These are phyloP conservation scores for Alcedo quadribrachys DNA, from an alignment of 2,797 vertebrate species.

Conservation along the genomic window DNA sequence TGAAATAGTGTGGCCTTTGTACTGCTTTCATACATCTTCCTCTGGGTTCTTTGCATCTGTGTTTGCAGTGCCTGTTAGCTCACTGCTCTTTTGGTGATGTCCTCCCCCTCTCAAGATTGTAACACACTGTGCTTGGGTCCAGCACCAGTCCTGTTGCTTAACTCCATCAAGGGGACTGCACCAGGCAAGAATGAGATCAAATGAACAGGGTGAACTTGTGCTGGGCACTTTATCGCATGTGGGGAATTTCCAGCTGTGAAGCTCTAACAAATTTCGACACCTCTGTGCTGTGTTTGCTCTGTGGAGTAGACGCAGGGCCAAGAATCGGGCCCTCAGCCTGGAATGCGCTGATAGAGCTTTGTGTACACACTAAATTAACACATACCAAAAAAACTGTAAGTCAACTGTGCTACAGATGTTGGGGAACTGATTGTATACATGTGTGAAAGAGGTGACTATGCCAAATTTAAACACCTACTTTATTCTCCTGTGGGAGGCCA, in stretches of 20 bases:
- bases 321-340: not conserved
- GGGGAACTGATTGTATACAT: not conserved
- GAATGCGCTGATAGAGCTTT: not conserved
- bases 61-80: not conserved
- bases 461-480: conserved; percentile 14
- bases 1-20: not conserved
- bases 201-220: not conserved
- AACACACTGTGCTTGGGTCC: not conserved
- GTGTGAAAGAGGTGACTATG: not conserved
- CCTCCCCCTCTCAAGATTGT: not conserved
- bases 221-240: rapidly evolving
- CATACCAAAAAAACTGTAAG: not conserved
- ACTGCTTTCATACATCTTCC: not conserved
- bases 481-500: not conserved
- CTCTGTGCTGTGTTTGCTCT: not conserved
- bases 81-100: not conserved
- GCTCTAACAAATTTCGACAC: not conserved
- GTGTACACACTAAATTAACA: not conserved
- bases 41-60: not conserved
- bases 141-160: not conserved
- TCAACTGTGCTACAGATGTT: not conserved
- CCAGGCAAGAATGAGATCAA: not conserved
- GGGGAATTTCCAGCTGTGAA: not conserved
- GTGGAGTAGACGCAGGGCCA: rapidly evolving
- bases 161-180: not conserved